Conservation (phyloP, 2,113 vertebrate species). For the Grammomys dolichurus region DNA sequence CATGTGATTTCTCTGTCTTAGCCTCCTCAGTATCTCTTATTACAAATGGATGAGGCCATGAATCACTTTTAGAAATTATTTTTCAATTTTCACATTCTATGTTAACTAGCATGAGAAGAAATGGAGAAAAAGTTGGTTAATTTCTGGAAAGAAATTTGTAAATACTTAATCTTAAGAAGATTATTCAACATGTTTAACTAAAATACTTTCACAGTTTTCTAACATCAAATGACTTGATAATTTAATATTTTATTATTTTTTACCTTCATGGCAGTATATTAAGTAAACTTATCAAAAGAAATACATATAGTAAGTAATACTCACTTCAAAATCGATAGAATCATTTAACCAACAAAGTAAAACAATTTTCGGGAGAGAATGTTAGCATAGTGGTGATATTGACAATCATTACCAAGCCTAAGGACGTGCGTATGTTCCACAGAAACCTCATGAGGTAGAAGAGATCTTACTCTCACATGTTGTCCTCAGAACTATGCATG, state of each 20-base stretch:
- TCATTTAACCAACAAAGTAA: neutral
- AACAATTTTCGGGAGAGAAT: neutral
- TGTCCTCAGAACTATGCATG: neutral
- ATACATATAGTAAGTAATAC: neutral
- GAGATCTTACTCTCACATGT: too few relatives aligned
- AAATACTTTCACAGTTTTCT: neutral
- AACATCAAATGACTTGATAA: neutral
- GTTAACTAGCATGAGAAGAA: neutral
- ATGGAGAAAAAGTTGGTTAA: neutral
- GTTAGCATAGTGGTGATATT: neutral
- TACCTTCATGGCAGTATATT: neutral
- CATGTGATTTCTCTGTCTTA: neutral
- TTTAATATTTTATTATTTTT: neutral
- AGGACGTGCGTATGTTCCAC: neutral
- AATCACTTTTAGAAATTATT: neutral
- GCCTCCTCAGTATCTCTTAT: neutral
- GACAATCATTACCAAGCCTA: neutral
- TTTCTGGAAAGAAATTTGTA: conserved; percentile 16
- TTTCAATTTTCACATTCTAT: neutral
- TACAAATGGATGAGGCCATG: neutral
- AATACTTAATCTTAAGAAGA: neutral
- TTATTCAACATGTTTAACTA: neutral
- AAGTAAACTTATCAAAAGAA: conserved; percentile 7
- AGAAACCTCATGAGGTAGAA: neutral
- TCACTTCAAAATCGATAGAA: neutral